Base-by-base conservation (phyloP, 2,797 vertebrate species). In the Lemur catta region DNA sequence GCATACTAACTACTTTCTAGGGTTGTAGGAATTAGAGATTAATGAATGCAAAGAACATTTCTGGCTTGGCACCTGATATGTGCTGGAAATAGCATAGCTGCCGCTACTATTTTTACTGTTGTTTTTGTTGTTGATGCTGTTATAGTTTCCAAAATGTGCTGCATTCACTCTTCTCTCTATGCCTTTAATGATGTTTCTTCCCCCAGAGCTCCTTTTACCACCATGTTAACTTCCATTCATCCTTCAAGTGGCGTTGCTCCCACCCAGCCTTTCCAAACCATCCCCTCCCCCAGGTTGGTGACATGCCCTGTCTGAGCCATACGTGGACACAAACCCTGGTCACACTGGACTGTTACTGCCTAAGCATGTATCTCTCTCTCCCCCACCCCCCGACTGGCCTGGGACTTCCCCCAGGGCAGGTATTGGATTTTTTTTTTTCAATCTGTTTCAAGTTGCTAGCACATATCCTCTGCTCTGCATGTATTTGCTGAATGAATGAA, bases 11-110 rank as follows among this genome's bases (percentile, higher is more conserved):
- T 35, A 26, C 76, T 76, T 33, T 75, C 30, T 35, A 80, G 38
- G 6, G 4, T 65, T 80, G 17, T 52, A 91, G 67, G 18, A 89
- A 95, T 78, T 69, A 41, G 33, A 89, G 41, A 59, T 65, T 93
- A 82, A 79, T 59, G 71, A 61, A 69, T n/a, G 24, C 22, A 81
- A 69, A 94, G 22, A 55, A 59, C 43, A 76, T 41, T 30, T 63
- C 71, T 63, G 59, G 30, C 14, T 55, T 33, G 9, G 43, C 35
- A 46, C 43, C 79, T 89, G 33, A 30, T 52, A 52, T 85, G 84
- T 69, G 7, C 63, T 84, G 14, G 69, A 26, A 50, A 91, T 52
- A 52, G 63, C 79, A 35, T 48, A 48, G 18, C 52, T 57, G 11
- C 22, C 33, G 0, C 26, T 91, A 14, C 18, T 9, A 4, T 17